Conservation (phyloP, 2,113 vertebrate genomes). For the Cynoglossus semilaevis region DNA sequence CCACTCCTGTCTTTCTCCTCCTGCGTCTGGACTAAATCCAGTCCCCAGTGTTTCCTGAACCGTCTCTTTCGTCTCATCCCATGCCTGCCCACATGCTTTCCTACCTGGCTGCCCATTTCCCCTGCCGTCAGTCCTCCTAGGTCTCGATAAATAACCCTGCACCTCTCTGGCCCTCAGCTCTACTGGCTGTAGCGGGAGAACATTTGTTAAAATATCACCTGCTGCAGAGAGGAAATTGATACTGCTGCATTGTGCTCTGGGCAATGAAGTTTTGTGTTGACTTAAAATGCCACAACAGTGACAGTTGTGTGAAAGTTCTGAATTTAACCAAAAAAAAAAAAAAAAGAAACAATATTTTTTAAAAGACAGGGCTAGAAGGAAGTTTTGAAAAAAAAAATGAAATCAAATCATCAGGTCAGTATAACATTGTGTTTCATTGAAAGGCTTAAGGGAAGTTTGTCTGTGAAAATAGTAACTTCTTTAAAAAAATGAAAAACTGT, state of each 20-base stretch:
- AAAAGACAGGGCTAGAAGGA: background rate
- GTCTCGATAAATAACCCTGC: slow-evolving; percentile 83
- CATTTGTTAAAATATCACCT: slow-evolving; percentile 86
- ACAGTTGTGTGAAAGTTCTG: slow-evolving; percentile 49
- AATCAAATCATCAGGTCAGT: too few relatives aligned
- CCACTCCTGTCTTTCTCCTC: slow-evolving; percentile 49
- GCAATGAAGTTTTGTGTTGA: slow-evolving; percentile 60
- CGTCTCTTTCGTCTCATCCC: slow-evolving; percentile 67
- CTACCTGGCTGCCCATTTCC: slow-evolving; percentile 78
- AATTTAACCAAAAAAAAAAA: slow-evolving; percentile 23
- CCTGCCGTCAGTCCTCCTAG: slow-evolving; percentile 79
- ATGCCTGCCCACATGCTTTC: slow-evolving; percentile 36
- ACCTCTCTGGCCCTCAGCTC: slow-evolving; percentile 67
- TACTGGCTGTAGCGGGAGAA: slow-evolving; percentile 74
- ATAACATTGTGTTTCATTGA: too few relatives aligned
- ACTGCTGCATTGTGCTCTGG: slow-evolving; percentile 71
- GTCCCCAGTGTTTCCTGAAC: slow-evolving; percentile 69
- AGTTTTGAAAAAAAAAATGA: slow-evolving; percentile 10
- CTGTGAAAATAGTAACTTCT: slow-evolving; percentile 55
- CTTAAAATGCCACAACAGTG: slow-evolving; percentile 65
- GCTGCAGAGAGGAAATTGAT: slow-evolving; percentile 83
- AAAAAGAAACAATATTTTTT: slow-evolving; percentile 19
- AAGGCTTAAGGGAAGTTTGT: background rate
- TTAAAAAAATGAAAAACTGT: slow-evolving; percentile 73
- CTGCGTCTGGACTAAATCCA: slow-evolving; percentile 57